phyloP scores from a whole-genome alignment of 2,113 vertebrate genomes.

The Sinosuthora webbiana region DNA sequence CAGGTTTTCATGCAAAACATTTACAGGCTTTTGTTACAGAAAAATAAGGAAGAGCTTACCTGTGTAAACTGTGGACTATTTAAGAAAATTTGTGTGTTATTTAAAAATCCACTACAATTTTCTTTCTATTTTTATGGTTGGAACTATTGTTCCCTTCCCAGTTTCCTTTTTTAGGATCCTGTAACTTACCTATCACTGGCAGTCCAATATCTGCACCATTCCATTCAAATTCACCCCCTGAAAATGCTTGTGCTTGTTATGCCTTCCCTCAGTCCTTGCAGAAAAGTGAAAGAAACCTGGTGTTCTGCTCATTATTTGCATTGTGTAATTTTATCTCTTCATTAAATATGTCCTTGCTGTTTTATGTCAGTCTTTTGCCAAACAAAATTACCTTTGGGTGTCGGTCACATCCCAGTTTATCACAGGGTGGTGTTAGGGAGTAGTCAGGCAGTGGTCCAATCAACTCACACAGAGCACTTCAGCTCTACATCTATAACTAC shows the following conservation, averaged over 20 bases:
- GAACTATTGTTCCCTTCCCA: background rate
- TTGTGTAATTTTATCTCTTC: background rate
- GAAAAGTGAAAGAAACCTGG: background rate
- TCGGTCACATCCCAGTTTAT: background rate
- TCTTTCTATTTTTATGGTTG: background rate
- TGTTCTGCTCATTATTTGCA: background rate
- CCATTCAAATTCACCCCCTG: background rate
- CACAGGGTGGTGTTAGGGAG: background rate
- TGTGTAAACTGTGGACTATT: background rate
- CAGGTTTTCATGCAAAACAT: background rate
- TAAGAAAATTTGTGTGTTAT: background rate
- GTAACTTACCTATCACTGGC: accelerated
- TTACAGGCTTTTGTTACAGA: background rate
- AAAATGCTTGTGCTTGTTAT: background rate
- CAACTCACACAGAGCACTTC: background rate
- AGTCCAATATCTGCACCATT: background rate
- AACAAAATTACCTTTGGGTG: background rate
- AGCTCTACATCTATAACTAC: background rate
- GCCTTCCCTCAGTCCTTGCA: background rate
- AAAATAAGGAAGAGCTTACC: background rate
- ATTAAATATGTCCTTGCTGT: background rate
- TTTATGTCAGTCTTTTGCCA: background rate
- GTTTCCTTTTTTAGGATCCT: background rate
- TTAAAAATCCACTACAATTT: background rate
- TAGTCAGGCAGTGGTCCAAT: background rate